phyloP scores from a whole-genome alignment of 2,113 vertebrate species.

The Drymodes brunneopygia region DNA sequence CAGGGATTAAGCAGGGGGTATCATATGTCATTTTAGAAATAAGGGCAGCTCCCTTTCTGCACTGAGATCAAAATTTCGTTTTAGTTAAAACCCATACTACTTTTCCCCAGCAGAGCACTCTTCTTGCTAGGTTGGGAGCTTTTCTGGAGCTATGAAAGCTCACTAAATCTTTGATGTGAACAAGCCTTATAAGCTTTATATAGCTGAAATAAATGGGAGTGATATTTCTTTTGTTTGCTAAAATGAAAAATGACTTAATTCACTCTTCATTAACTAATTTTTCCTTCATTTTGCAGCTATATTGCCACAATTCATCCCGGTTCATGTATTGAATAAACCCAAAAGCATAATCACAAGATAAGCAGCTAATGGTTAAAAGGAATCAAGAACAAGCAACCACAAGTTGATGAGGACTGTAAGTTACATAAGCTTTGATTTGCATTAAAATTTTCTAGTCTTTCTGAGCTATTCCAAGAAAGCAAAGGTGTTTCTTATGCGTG shows the following conservation, averaged over 20 bases:
- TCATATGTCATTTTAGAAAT: neutral
- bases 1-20: neutral
- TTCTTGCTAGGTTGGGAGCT: neutral
- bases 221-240: neutral
- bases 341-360: neutral
- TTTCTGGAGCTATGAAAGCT: neutral
- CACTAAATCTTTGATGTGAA: neutral
- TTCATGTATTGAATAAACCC: neutral
- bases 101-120: neutral
- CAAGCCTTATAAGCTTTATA: neutral
- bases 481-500: neutral
- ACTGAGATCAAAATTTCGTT: neutral
- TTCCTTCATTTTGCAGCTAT: neutral
- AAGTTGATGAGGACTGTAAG: neutral
- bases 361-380: neutral
- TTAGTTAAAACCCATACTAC: neutral
- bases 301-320: neutral
- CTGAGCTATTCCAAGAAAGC: neutral
- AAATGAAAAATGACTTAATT: neutral
- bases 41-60: neutral
- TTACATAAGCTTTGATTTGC: neutral
- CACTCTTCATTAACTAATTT: neutral
- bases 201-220: neutral
- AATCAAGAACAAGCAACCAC: neutral
- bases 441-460: neutral